Conservation (phyloP, 2,797 vertebrate species). For the Sebastes taczanowskii region DNA sequence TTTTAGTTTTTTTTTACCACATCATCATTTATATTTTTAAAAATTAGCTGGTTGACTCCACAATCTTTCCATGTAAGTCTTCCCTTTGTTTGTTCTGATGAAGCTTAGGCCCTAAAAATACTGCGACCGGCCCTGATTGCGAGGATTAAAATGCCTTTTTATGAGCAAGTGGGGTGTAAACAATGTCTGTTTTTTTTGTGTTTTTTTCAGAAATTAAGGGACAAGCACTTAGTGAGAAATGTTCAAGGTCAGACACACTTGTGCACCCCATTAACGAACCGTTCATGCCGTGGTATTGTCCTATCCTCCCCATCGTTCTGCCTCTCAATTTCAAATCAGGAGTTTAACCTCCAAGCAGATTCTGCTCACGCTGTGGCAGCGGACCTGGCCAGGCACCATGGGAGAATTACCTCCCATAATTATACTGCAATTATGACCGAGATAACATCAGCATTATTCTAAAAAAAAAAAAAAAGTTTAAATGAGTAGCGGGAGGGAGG, state of each 20-base stretch:
- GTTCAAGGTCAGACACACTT: constrained; percentile 41
- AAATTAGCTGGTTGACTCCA: not conserved
- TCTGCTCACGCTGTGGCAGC: constrained; percentile 61
- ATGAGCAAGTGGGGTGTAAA: not conserved
- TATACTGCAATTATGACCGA: constrained; percentile 76
- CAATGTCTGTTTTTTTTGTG: not conserved
- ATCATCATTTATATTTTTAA: not conserved
- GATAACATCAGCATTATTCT: constrained; percentile 80
- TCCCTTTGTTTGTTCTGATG: not conserved
- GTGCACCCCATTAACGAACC: constrained; percentile 11
- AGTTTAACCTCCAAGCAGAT: constrained; percentile 73
- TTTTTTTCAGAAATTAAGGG: not conserved
- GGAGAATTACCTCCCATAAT: constrained; percentile 81
- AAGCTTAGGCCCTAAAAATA: not conserved
- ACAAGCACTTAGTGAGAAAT: not conserved
- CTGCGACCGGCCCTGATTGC: not conserved
- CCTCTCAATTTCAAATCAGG: constrained; percentile 73
- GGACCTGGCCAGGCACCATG: constrained; percentile 66
- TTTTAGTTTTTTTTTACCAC: not conserved
- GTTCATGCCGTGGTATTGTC: not conserved
- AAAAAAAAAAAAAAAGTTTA: constrained; percentile 62
- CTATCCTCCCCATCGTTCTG: constrained; percentile 58
- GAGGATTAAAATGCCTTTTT: not conserved
- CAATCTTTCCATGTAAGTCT: not conserved
- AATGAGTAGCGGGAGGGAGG: constrained; percentile 70